Percentiles rank a stretch among this genome's conserved stretches.
These are phyloP conservation scores for Thera britannica DNA, from an alignment of 2,888 invertebrate species.

Conservation along the genomic window DNA sequence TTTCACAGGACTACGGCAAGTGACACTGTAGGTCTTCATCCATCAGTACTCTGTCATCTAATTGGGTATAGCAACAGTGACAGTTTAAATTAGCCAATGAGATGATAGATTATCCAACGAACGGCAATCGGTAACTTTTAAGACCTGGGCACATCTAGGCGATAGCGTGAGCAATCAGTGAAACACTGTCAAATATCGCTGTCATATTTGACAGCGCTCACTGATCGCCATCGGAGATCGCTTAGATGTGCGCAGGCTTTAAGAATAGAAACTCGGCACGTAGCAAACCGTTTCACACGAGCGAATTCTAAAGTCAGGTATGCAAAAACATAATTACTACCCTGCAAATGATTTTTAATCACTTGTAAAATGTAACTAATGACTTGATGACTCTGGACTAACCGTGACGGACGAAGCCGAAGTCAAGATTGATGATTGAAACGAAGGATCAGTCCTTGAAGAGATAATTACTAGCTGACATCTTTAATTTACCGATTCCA, in stretches of 20 bases:
- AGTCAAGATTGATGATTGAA: constrained; percentile 25
- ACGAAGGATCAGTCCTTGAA: constrained; percentile 23
- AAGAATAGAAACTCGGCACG: neutral
- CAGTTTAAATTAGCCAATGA: neutral
- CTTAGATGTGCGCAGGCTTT: no score
- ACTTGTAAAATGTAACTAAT: constrained; percentile 34
- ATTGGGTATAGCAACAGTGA: neutral
- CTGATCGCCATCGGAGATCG: no score
- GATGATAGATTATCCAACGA: neutral
- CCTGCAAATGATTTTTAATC: constrained; percentile 38
- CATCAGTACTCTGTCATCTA: no score
- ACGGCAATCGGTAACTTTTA: no score
- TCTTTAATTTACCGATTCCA: constrained; percentile 16
- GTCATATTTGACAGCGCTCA: no score
- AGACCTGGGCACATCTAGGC: no score
- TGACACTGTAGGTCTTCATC: no score
- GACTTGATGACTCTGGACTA: constrained; percentile 31
- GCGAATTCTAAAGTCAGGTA: constrained; percentile 7
- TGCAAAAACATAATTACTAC: constrained; percentile 36
- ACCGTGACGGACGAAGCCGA: constrained; percentile 30
- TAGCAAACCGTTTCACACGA: constrained; percentile 33
- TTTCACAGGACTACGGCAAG: no score
- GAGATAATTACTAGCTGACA: constrained; percentile 28
- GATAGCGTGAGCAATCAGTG: no score
- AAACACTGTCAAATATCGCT: no score